Evolutionary conservation across 2,888 invertebrate genomes (phyloP), one percentile per base, ranked within the genome.

Genomic region (Pocota personata): DNA sequence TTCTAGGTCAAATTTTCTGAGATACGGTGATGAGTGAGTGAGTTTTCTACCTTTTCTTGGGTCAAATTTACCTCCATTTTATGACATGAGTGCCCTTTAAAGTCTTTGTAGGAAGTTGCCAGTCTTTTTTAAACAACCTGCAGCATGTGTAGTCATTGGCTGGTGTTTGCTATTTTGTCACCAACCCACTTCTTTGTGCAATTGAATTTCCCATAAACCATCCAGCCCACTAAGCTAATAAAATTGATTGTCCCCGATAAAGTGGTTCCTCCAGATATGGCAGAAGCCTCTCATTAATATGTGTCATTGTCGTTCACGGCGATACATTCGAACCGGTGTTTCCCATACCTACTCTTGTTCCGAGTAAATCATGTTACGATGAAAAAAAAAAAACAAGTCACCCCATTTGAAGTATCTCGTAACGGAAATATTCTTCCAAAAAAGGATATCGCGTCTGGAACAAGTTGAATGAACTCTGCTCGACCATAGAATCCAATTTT

Each of bases 401-500:
- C 35, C n/a, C 40, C 30, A 12, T 19, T 40, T 37, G 7, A 73
- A 40, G 24, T 24, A 24, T 24, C 10, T 19, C 37, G 24, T 46
- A 64, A 43, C 66, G 64, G 58, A 60, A 60, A 19, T 27, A 14
- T 37, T 12, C 10, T 19, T 3, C 67, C 19, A 24, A 67, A 57
- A 66, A 32, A 37, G 37, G 30, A 24, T 35, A 24, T 24, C 32
- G 16, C 35, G 12, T 35, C 46, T 30, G 75, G 6, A 21, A 35
- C n/a, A 48, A 76, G 76, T 67, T 76, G 67, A 76, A 67, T 67
- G 67, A 14, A 55, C 67, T 48, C 35, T 27, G 14, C 8, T 21
- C 37, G 24, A 24, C 24, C 24, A n/a, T n/a, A 24, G 24, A 24
- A 24, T 24, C 32, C 27, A n/a, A 16, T 43, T 62, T 43, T 50